A percentile compares a stretch with the other conserved stretches of the same genome.
phyloP scores from a whole-genome alignment of 2,888 invertebrate genomes.

The Zaprionus lineosus region DNA sequence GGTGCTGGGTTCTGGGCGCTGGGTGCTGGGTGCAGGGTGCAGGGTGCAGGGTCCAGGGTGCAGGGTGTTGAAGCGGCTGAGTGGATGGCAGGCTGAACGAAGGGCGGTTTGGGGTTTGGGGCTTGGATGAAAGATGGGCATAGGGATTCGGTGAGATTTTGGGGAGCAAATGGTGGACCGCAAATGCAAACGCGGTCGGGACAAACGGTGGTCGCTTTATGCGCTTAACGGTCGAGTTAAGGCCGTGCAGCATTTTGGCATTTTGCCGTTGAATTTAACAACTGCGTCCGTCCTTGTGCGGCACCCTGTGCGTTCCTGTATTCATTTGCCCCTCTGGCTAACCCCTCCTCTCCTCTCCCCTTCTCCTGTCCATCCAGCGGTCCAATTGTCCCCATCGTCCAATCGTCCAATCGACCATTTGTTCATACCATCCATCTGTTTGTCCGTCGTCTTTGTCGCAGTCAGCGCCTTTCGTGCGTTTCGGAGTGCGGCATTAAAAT shows the following conservation, averaged over 20 bases:
- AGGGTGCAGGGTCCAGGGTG: no score
- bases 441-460: slow-evolving; percentile 44
- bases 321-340: no score
- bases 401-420: background rate
- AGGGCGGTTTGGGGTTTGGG: background rate
- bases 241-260: slow-evolving; percentile 32
- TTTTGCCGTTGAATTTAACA: slow-evolving; percentile 44
- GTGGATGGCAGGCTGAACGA: background rate
- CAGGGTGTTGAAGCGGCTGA: no score
- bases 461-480: slow-evolving; percentile 55
- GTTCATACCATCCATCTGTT: slow-evolving; percentile 16
- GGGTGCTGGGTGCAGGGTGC: background rate
- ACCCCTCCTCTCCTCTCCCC: no score
- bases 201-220: slow-evolving; percentile 42
- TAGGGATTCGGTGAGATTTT: slow-evolving; percentile 41
- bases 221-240: slow-evolving; percentile 57
- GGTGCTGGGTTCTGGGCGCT: no score
- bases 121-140: slow-evolving; percentile 9
- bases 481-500: slow-evolving; percentile 54
- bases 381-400: background rate
- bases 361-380: no score
- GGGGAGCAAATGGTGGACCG: slow-evolving; percentile 35
- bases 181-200: slow-evolving; percentile 53
- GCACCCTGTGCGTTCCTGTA: no score
- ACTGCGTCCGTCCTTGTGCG: slow-evolving; percentile 20